These are phyloP conservation scores for Cheilosia impressa DNA, from an alignment of 2,888 invertebrate genomes.

Conservation along the genomic window DNA sequence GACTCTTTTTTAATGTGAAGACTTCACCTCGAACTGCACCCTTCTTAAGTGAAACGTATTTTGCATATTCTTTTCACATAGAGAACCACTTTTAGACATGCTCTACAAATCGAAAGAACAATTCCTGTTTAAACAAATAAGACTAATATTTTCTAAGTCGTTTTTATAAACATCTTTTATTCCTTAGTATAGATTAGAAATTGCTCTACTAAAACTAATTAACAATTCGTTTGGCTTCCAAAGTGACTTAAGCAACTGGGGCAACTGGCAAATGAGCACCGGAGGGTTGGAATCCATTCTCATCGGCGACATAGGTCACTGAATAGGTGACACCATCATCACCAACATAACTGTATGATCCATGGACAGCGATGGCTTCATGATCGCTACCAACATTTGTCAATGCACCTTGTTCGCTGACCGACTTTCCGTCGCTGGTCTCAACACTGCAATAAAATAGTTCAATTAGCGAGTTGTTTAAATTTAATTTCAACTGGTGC, in stretches of 20 bases:
- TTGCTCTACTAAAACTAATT: neutral
- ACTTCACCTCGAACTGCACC: too few relatives aligned
- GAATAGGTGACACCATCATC: conserved; percentile 84
- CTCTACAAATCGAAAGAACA: neutral
- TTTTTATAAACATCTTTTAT: neutral
- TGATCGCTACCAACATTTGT: conserved; percentile 75
- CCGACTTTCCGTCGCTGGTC: conserved; percentile 3
- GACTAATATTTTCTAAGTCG: neutral
- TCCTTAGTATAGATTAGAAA: neutral
- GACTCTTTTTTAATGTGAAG: too few relatives aligned
- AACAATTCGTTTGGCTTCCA: neutral
- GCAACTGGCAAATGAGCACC: conserved; percentile 81
- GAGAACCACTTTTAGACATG: too few relatives aligned
- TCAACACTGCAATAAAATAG: neutral
- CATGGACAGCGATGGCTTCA: neutral
- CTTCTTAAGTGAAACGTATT: too few relatives aligned
- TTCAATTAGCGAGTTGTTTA: neutral
- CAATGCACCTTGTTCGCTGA: conserved; percentile 57
- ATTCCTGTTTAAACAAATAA: neutral
- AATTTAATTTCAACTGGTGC: neutral
- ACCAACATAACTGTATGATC: neutral
- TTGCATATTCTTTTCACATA: too few relatives aligned
- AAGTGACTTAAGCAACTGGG: too few relatives aligned
- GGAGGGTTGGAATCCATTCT: conserved; percentile 79
- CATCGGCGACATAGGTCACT: conserved; percentile 81